Evolutionary conservation across 2,797 vertebrate species (phyloP).

Genomic region (Falco columbarius): DNA sequence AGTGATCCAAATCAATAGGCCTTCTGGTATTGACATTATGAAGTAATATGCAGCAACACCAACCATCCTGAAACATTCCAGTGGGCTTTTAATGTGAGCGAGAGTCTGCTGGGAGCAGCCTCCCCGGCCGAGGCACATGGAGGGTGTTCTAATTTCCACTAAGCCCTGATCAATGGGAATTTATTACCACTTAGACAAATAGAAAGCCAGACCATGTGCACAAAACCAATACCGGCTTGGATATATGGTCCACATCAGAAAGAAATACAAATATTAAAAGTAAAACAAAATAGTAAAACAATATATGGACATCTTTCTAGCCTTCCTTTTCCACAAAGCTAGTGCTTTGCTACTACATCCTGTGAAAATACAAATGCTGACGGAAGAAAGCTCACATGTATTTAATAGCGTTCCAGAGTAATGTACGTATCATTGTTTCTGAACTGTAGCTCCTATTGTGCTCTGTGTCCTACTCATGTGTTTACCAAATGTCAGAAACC

Average conservation of each 20-base stretch:
- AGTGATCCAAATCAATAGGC: slow-evolving; percentile 36
- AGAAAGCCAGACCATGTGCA: slow-evolving; percentile 35
- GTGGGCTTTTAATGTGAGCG: slow-evolving; percentile 37
- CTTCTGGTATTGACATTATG: slow-evolving; percentile 17
- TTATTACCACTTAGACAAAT: slow-evolving; percentile 70
- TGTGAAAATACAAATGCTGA: slow-evolving; percentile 14
- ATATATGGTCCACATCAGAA: background rate
- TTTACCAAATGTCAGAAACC: slow-evolving; percentile 56
- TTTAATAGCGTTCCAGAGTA: background rate
- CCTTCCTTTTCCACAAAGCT: background rate
- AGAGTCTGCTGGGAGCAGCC: slow-evolving; percentile 51
- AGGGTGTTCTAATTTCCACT: slow-evolving; percentile 70
- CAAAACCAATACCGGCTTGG: background rate
- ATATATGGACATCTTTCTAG: background rate
- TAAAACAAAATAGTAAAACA: background rate
- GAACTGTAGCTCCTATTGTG: slow-evolving; percentile 11
- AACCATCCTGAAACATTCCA: slow-evolving; percentile 54
- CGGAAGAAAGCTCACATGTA: background rate
- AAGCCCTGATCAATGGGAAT: slow-evolving; percentile 70
- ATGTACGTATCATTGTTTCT: background rate
- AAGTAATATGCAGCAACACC: slow-evolving; percentile 35
- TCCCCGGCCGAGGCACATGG: slow-evolving; percentile 4
- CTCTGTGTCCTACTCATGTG: background rate
- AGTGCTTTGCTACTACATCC: background rate
- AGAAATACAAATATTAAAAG: background rate